Conservation (phyloP, 2,797 vertebrate species). For the Furcifer pardalis region DNA sequence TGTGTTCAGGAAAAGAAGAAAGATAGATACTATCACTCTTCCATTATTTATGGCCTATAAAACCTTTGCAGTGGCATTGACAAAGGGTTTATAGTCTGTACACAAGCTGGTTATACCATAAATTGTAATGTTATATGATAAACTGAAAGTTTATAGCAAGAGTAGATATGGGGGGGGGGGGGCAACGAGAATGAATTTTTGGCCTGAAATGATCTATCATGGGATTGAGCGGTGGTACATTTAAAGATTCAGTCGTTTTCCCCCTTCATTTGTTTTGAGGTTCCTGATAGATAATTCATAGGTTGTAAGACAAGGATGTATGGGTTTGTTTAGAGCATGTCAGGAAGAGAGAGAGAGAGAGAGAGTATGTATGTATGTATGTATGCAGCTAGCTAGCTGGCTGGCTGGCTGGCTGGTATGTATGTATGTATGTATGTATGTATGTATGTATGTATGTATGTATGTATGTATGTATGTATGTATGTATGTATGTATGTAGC, state of each 20-base stretch:
- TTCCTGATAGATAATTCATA: slow-evolving; percentile 76
- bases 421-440: too few relatives aligned
- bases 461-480: too few relatives aligned
- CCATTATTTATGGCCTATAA: slow-evolving; percentile 82
- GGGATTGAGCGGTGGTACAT: slow-evolving; percentile 67
- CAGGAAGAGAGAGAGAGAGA: too few relatives aligned
- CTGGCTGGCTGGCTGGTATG: too few relatives aligned
- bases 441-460: background rate
- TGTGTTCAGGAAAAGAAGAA: slow-evolving; percentile 74
- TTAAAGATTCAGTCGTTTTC: slow-evolving; percentile 82
- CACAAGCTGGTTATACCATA: slow-evolving; percentile 83
- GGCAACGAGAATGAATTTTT: slow-evolving; percentile 75
- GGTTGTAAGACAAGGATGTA: slow-evolving; percentile 70
- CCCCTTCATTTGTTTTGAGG: slow-evolving; percentile 78
- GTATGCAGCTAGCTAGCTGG: too few relatives aligned
- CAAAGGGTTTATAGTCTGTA: slow-evolving; percentile 82
- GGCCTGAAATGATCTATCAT: slow-evolving; percentile 75
- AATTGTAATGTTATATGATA: slow-evolving; percentile 86
- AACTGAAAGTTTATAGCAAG: slow-evolving; percentile 80
- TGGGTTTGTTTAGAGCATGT: slow-evolving; percentile 74
- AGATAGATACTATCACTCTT: slow-evolving; percentile 75
- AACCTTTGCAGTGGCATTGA: slow-evolving; percentile 83
- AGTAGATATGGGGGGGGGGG: slow-evolving; percentile 74
- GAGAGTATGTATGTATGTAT: too few relatives aligned
- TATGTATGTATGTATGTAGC: too few relatives aligned